Percentiles rank a stretch among this genome's conserved stretches.
Evolutionary conservation across 2,888 invertebrate genomes (phyloP).

Genomic region (Drosophila kanekoi): DNA sequence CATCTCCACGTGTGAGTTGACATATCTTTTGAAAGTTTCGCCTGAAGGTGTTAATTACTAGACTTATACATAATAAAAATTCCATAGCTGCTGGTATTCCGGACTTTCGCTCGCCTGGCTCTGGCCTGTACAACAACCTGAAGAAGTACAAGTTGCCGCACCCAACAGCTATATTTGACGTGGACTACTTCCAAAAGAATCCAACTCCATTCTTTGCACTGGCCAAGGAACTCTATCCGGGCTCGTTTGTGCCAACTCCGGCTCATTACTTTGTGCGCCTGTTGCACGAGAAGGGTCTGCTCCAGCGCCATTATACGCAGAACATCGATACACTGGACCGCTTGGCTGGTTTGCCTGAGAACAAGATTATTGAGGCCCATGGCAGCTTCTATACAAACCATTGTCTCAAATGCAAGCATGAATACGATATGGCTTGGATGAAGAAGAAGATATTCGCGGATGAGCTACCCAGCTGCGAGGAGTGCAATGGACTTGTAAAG

Average conservation of each 20-base stretch:
- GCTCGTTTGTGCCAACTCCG: slow-evolving; percentile 94
- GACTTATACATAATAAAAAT: background rate
- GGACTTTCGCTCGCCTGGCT: slow-evolving; percentile 96
- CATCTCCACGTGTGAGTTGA: slow-evolving; percentile 95
- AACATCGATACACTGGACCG: slow-evolving; percentile 98
- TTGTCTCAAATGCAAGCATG: slow-evolving; percentile 90
- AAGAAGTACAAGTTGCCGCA: slow-evolving; percentile 95
- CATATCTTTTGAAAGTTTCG: background rate
- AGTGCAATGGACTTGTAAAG: slow-evolving; percentile 93
- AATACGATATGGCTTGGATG: slow-evolving; percentile 93
- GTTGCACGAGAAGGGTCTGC: slow-evolving; percentile 92
- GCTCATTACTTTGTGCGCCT: slow-evolving; percentile 96
- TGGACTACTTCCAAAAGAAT: slow-evolving; percentile 93
- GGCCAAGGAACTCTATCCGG: slow-evolving; percentile 95
- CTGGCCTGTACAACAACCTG: slow-evolving; percentile 96
- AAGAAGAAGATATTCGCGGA: slow-evolving; percentile 92
- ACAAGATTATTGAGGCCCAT: slow-evolving; percentile 97
- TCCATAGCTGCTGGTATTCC: slow-evolving; percentile 91
- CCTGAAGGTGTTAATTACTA: slow-evolving; percentile 1
- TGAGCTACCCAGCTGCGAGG: slow-evolving; percentile 91
- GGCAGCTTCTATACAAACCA: slow-evolving; percentile 96
- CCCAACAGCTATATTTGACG: slow-evolving; percentile 96
- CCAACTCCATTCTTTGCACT: slow-evolving; percentile 97
- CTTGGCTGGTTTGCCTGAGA: slow-evolving; percentile 92
- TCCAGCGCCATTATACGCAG: slow-evolving; percentile 92